Evolutionary conservation across 2,888 invertebrate species (phyloP), one percentile per base, ranked within the genome.

Genomic region (Punctoribates punctum): DNA sequence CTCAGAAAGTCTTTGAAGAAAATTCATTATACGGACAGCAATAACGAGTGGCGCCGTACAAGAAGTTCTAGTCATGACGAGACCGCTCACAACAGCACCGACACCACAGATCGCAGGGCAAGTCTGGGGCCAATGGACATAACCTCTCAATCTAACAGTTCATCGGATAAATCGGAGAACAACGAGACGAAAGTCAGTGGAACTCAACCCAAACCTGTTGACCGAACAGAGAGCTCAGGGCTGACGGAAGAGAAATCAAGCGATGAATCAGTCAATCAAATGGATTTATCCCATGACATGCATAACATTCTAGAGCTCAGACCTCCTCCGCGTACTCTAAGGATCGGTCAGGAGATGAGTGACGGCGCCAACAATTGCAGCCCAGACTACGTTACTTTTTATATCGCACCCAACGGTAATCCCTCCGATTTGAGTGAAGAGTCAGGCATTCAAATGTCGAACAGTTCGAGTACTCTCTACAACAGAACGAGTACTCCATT

Each of bases 191-290:
- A 27, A 34, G n/a, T 9, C 60, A 23, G 23, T 60, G 38, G 38
- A n/a, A 67, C 72, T 48, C 72, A 23, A 48, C 2, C 25, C 5
- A 72, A 46, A 72, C 11, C 48, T 72, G 48, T 42, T 48, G 48
- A 72, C 13, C 25, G 13, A 46, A 15, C 9, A 20, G 48, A 48
- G 46, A 25, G 23, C 23, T 25, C 27, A 25, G 25, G 20, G 4
- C 54, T 74, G 15, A 74, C 74, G 38, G 81, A 82, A 51, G 81
- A 82, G 72, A 82, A 81, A 8, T 81, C 82, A 6, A 81, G 81
- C 75, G 81, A 81, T 8, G 81, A 82, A 62, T 80, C 80, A 51
- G 81, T 82, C 34, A 72, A 72, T 48, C 25, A 38, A 81, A 81
- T 62, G 20, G 25, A 72, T 48, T 11, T 20, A 11, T 38, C 46